phyloP scores from a whole-genome alignment of 2,888 invertebrate species.

The Netelia inedita region DNA sequence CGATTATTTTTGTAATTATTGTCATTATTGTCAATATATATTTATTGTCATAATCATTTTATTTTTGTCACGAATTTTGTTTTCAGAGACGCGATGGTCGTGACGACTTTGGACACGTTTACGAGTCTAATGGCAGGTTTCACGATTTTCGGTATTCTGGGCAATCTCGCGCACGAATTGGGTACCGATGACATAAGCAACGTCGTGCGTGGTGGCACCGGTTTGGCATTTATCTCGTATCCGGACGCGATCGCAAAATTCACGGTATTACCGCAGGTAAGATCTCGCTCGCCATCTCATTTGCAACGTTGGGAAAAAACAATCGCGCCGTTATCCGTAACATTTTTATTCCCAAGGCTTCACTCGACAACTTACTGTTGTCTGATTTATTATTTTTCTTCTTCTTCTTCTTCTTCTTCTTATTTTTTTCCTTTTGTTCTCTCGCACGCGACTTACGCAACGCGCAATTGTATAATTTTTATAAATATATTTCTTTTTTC shows the following conservation, averaged over 20 bases:
- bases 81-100: slow-evolving; percentile 90
- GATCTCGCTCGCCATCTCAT: no score
- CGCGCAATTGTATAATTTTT: slow-evolving; percentile 50
- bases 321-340: neutral
- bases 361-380: no score
- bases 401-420: no score
- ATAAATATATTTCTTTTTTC: slow-evolving; percentile 61
- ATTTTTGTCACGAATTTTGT: neutral
- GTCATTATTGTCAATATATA: no score
- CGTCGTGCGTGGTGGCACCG: slow-evolving; percentile 91
- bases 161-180: slow-evolving; percentile 91
- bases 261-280: slow-evolving; percentile 72
- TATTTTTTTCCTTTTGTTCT: neutral
- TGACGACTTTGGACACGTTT: slow-evolving; percentile 93
- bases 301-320: neutral
- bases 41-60: neutral
- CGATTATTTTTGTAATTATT: no score
- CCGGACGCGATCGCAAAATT: slow-evolving; percentile 87
- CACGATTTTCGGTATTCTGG: slow-evolving; percentile 94
- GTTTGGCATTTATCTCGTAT: slow-evolving; percentile 94
- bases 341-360: neutral
- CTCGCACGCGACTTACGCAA: slow-evolving; percentile 8
- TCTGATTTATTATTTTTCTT: no score
- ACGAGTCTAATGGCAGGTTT: slow-evolving; percentile 93
- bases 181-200: slow-evolving; percentile 87